A percentile compares a stretch with the other conserved stretches of the same genome.
These are phyloP conservation scores for Aphodius granarius DNA, from an alignment of 2,888 invertebrate species.

Conservation along the genomic window DNA sequence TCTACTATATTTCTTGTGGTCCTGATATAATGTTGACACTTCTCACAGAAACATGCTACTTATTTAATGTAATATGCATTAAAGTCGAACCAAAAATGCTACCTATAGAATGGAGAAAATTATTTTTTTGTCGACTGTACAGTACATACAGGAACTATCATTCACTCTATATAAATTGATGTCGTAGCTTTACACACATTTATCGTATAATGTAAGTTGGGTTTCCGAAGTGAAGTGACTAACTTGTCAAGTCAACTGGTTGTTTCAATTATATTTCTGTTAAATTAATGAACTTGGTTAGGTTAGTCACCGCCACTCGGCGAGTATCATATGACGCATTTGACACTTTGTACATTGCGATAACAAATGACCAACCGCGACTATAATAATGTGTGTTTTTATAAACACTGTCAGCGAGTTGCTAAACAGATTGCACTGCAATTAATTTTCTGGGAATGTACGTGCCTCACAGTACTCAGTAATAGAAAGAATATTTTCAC, in stretches of 20 bases:
- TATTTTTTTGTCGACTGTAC: no score
- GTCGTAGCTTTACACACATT: background rate
- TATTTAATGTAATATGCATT: no score
- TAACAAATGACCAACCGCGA: background rate
- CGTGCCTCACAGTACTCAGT: background rate
- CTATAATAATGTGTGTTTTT: background rate
- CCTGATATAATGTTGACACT: no score
- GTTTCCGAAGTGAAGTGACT: background rate
- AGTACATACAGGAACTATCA: no score
- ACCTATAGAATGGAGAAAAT: no score
- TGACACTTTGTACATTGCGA: background rate
- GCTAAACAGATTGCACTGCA: background rate
- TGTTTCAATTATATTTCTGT: background rate
- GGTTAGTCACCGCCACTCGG: background rate
- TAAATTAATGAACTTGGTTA: background rate
- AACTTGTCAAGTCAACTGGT: background rate
- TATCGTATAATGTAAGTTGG: background rate
- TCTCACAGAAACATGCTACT: no score
- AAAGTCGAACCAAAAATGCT: no score
- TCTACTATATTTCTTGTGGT: no score
- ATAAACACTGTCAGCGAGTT: background rate
- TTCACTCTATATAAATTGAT: background rate
- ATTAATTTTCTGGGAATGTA: background rate
- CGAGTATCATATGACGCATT: background rate
- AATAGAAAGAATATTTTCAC: background rate